These are phyloP conservation scores for Autographa pulchrina DNA, from an alignment of 2,888 invertebrate genomes.

Conservation along the genomic window DNA sequence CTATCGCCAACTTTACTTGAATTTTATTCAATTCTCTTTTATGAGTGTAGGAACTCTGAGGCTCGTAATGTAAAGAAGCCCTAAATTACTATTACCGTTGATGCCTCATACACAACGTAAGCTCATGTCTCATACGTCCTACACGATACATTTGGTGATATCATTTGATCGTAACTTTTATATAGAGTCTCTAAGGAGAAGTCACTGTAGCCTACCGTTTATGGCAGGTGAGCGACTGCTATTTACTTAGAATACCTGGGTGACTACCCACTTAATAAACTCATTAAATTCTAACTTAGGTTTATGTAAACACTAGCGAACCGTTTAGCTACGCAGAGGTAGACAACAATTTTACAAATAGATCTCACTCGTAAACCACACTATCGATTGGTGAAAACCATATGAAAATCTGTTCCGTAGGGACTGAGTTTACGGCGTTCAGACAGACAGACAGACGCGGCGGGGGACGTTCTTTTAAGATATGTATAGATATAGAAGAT, in stretches of 20 bases:
- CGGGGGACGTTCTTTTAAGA: too few relatives aligned
- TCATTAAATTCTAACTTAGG: background rate
- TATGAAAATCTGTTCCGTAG: too few relatives aligned
- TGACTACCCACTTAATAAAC: background rate
- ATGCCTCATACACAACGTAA: background rate
- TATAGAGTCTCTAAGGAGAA: background rate
- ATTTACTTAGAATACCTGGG: background rate
- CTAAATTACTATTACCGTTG: conserved; percentile 5
- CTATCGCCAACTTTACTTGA: background rate
- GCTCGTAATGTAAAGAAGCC: background rate
- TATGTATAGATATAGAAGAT: too few relatives aligned
- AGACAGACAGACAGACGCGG: too few relatives aligned
- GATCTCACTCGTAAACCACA: too few relatives aligned
- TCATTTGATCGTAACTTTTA: background rate
- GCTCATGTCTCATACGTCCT: background rate
- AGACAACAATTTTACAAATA: too few relatives aligned
- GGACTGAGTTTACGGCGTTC: too few relatives aligned
- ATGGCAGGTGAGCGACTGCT: background rate
- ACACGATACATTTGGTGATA: conserved; percentile 5
- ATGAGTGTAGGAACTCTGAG: background rate
- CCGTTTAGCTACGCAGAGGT: too few relatives aligned
- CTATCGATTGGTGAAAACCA: too few relatives aligned
- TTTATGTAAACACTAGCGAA: background rate
- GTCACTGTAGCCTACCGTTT: background rate
- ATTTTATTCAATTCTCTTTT: background rate